These are phyloP conservation scores for Aphodius granarius DNA, from an alignment of 2,888 invertebrate genomes.

Conservation along the genomic window DNA sequence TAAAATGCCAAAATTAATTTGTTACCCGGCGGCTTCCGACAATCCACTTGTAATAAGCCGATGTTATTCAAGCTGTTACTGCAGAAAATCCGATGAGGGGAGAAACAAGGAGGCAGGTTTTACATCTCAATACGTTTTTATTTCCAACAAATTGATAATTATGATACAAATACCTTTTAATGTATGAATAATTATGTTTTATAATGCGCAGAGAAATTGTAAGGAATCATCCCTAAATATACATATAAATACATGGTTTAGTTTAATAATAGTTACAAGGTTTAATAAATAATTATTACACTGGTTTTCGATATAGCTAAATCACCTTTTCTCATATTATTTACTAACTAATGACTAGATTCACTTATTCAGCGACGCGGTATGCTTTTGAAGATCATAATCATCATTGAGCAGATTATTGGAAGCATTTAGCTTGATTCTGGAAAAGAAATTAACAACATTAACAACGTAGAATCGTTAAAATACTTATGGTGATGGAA, in stretches of 20 bases:
- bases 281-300: background rate
- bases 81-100: background rate
- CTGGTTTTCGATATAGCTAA: background rate
- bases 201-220: background rate
- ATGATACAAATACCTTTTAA: constrained; percentile 6
- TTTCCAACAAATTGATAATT: constrained; percentile 12
- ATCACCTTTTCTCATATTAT: constrained; percentile 1
- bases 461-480: too few relatives aligned
- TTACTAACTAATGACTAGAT: background rate
- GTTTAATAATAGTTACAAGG: background rate
- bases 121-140: constrained; percentile 9
- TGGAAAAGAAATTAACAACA: constrained; percentile 13
- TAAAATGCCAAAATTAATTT: background rate
- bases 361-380: background rate
- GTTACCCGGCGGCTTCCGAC: background rate
- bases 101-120: background rate
- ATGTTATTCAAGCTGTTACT: background rate
- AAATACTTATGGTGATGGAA: too few relatives aligned
- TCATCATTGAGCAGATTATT: constrained; percentile 20
- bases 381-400: background rate
- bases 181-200: too few relatives aligned
- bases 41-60: background rate
- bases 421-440: constrained; percentile 20
- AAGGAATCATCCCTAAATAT: background rate
- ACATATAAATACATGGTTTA: background rate